Conservation (phyloP, 2,888 invertebrate species). For the Branchellion lobata region DNA sequence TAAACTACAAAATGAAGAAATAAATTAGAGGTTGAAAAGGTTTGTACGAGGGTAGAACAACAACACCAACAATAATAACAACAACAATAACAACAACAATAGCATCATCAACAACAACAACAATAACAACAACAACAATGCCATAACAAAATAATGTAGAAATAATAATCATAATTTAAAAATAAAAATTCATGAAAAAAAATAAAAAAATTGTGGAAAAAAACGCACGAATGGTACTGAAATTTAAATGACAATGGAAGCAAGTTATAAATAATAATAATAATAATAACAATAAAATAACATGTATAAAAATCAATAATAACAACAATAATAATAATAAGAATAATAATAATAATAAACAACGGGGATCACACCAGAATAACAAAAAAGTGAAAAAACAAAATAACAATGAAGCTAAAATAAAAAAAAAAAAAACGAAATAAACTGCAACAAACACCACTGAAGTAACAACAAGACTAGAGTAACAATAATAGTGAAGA, state of each 20-base stretch:
- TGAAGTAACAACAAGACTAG: neutral
- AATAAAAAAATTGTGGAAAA: too few relatives aligned
- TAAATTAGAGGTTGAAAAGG: too few relatives aligned
- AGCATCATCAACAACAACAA: too few relatives aligned
- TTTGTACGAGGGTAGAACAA: too few relatives aligned
- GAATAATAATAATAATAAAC: neutral
- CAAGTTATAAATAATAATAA: neutral
- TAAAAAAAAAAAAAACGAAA: neutral
- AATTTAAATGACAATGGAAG: neutral
- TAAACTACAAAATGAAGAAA: too few relatives aligned
- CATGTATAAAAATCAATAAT: neutral
- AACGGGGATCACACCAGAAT: neutral
- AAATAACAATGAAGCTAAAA: neutral
- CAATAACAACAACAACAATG: too few relatives aligned
- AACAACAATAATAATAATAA: neutral
- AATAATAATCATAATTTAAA: too few relatives aligned
- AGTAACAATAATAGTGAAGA: neutral
- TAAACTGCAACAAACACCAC: neutral
- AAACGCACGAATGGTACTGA: too few relatives aligned
- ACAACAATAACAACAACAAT: too few relatives aligned
- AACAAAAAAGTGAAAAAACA: neutral
- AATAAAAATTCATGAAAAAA: too few relatives aligned
- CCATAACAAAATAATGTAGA: too few relatives aligned
- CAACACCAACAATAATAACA: too few relatives aligned
- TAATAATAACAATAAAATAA: conserved; percentile 3